Percentiles rank a stretch among this genome's conserved stretches.
Conservation (phyloP, 1,140 invertebrate genomes). For the Lepidurus apus region DNA sequence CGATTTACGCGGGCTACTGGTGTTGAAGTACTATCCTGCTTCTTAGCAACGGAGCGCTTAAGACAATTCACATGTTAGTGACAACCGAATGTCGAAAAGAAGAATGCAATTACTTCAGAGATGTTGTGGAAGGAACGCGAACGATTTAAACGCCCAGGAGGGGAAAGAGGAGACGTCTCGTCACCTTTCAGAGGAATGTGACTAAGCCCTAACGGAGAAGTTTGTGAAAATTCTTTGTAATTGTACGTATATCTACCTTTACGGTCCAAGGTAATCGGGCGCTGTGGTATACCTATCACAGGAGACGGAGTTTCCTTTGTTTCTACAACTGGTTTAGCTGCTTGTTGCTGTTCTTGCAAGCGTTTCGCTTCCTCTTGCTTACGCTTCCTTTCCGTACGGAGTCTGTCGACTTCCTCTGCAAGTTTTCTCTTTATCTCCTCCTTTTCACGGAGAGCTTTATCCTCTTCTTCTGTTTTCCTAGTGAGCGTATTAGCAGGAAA, state of each 20-base stretch:
- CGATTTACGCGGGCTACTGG: background rate
- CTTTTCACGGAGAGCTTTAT: slow-evolving; percentile 39
- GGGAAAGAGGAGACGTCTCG: background rate
- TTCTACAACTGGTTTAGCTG: slow-evolving; percentile 28
- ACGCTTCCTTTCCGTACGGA: slow-evolving; percentile 48
- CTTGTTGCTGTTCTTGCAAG: slow-evolving; percentile 26
- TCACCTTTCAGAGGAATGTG: background rate
- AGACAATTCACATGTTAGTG: no score
- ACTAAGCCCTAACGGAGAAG: background rate
- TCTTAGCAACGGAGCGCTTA: background rate
- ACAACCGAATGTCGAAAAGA: no score
- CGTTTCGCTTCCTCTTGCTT: slow-evolving; percentile 38
- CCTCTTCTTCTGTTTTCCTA: background rate
- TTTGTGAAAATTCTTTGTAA: background rate
- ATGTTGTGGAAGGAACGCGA: background rate
- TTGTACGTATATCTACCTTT: background rate
- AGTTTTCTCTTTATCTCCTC: slow-evolving; percentile 52
- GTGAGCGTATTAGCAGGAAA: background rate
- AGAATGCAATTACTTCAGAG: background rate
- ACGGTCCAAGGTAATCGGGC: background rate
- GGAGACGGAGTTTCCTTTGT: slow-evolving; percentile 31
- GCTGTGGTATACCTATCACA: background rate
- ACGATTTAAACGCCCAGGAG: background rate
- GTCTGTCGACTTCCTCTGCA: slow-evolving; percentile 51
- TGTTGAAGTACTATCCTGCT: background rate